Evolutionary conservation across 1,140 invertebrate species (phyloP).

Genomic region (Ceratosolen fusciceps): DNA sequence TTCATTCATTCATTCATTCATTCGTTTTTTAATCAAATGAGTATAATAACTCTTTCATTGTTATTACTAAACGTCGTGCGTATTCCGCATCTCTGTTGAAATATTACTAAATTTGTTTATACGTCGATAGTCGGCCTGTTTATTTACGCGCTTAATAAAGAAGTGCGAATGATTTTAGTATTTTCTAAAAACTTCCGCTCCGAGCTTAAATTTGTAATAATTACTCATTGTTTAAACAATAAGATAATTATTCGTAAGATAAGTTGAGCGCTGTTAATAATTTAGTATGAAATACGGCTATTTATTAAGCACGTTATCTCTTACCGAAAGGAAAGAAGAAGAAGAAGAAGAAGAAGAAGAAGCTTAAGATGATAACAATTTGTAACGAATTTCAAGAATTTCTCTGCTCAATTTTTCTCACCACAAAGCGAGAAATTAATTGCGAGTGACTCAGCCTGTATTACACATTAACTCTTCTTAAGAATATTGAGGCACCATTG

Average conservation of each 20-base stretch:
- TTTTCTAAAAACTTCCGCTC: no score
- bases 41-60: no score
- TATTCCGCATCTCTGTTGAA: no score
- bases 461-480: conserved; percentile 5
- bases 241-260: not conserved
- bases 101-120: no score
- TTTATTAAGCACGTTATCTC: not conserved
- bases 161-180: no score
- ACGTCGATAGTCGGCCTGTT: no score
- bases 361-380: not conserved
- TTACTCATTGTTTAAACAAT: not conserved
- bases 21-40: no score
- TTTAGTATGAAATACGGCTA: not conserved
- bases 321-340: not conserved
- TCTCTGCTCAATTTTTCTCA: conserved; percentile 10
- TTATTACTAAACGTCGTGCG: no score
- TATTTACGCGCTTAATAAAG: no score
- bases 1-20: no score
- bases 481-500: conserved; percentile 19
- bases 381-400: conserved; percentile 52
- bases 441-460: conserved; percentile 18
- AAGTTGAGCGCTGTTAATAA: not conserved
- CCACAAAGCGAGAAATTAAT: conserved; percentile 23
- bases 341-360: not conserved
- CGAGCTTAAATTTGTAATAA: not conserved